A percentile compares a stretch with the other conserved stretches of the same genome.
Evolutionary conservation across 2,888 invertebrate genomes (phyloP).

Genomic region (Phyllotreta striolata): DNA sequence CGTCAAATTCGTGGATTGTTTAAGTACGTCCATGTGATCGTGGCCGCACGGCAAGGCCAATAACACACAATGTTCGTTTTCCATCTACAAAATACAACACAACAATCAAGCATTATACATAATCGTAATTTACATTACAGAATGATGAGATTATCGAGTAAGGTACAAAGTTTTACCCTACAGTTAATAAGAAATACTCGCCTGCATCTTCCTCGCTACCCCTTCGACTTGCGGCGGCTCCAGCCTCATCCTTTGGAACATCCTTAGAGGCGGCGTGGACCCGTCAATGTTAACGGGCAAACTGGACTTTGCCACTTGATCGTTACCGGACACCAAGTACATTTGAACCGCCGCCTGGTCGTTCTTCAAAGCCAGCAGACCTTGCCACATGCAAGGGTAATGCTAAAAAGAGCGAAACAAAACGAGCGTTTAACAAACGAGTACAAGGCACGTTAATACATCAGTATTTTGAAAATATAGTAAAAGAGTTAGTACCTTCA

Average conservation of each 20-base stretch:
- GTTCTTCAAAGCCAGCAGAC: conserved; percentile 92
- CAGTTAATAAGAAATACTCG: conserved; percentile 60
- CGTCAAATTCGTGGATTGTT: conserved; percentile 90
- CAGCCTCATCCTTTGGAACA: conserved; percentile 96
- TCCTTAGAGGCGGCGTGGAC: conserved; percentile 85
- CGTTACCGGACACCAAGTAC: conserved; percentile 97
- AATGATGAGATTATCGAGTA: neutral
- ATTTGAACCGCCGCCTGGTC: conserved; percentile 98
- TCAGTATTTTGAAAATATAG: no score
- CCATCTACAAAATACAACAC: conserved; percentile 70
- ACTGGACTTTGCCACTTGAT: conserved; percentile 86
- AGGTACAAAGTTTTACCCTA: neutral
- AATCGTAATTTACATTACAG: neutral
- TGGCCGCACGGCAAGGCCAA: conserved; percentile 95
- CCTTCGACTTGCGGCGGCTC: conserved; percentile 96
- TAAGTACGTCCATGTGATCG: conserved; percentile 91
- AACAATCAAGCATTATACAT: conserved; percentile 8
- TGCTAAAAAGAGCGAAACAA: conserved; percentile 66
- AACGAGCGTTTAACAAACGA: neutral
- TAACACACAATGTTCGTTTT: conserved; percentile 95
- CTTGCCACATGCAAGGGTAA: conserved; percentile 98
- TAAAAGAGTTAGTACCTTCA: conserved; percentile 62
- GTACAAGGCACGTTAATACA: no score
- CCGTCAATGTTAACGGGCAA: conserved; percentile 86
- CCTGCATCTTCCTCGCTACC: conserved; percentile 96